Percentiles rank a stretch among this genome's conserved stretches.
These are phyloP conservation scores for Epirrhoe alternata DNA, from an alignment of 2,888 invertebrate species.

Conservation along the genomic window DNA sequence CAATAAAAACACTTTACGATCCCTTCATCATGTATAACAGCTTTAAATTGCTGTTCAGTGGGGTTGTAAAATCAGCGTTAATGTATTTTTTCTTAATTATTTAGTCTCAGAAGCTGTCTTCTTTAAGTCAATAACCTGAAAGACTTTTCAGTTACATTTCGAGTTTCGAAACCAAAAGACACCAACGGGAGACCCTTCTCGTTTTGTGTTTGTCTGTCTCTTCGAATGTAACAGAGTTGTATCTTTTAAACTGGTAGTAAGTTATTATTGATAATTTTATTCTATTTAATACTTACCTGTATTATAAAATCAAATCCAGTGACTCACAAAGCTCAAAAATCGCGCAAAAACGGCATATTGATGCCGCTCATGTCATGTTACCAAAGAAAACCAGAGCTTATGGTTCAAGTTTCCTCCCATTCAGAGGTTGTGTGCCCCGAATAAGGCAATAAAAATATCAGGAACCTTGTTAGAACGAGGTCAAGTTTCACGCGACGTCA, in stretches of 20 bases:
- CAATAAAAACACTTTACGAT: constrained; percentile 66
- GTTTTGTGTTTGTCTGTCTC: too few relatives aligned
- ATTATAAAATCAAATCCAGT: too few relatives aligned
- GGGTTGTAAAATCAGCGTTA: constrained; percentile 50
- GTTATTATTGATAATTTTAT: too few relatives aligned
- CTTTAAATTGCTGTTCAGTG: constrained; percentile 58
- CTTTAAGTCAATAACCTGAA: too few relatives aligned
- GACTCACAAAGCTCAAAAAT: too few relatives aligned
- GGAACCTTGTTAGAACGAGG: constrained; percentile 19
- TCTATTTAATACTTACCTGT: background rate
- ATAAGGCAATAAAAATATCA: constrained; percentile 27
- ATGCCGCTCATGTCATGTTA: background rate
- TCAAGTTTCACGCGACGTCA: constrained; percentile 35
- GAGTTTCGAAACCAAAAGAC: too few relatives aligned
- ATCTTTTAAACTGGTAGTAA: too few relatives aligned
- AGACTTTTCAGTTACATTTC: too few relatives aligned
- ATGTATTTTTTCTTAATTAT: constrained; percentile 44
- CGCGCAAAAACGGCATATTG: too few relatives aligned
- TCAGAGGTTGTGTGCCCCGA: constrained; percentile 18
- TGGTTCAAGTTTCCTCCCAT: constrained; percentile 8
- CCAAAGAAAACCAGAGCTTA: background rate
- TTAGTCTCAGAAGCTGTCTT: constrained; percentile 9
- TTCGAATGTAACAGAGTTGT: too few relatives aligned
- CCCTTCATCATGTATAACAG: constrained; percentile 62
- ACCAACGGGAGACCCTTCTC: too few relatives aligned